These are phyloP conservation scores for Emberiza fucata DNA, from an alignment of 2,113 vertebrate genomes.

Conservation along the genomic window DNA sequence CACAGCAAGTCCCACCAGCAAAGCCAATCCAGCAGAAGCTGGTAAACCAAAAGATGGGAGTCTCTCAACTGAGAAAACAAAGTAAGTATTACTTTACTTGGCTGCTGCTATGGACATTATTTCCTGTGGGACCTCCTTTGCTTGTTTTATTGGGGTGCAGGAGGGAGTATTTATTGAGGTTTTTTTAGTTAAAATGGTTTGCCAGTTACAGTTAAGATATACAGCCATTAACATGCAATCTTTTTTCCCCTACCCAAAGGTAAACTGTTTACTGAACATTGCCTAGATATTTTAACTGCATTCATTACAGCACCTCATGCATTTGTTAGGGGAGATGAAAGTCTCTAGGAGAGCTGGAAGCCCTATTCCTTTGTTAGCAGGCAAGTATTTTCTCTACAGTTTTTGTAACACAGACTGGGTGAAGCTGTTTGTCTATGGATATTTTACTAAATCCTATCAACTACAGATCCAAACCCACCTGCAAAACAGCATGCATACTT, in stretches of 20 bases:
- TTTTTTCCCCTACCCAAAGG: neutral
- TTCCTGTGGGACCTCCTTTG: neutral
- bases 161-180: neutral
- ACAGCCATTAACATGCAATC: constrained; percentile 37
- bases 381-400: neutral
- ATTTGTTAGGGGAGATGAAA: neutral
- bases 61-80: neutral
- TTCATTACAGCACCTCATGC: neutral
- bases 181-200: neutral
- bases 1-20: neutral
- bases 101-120: neutral
- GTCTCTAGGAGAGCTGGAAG: neutral
- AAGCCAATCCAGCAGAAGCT: neutral
- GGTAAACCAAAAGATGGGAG: neutral
- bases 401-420: constrained; percentile 6
- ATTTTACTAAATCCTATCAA: neutral
- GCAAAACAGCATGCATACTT: constrained; percentile 29
- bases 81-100: neutral
- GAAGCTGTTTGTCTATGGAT: constrained; percentile 5
- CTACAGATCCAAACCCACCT: constrained; percentile 17
- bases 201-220: constrained; percentile 4
- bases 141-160: neutral
- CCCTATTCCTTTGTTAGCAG: neutral
- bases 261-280: neutral
- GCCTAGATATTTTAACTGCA: constrained; percentile 39